Conservation (phyloP, 2,113 vertebrate species). For the Erythrocercus mccallii region DNA sequence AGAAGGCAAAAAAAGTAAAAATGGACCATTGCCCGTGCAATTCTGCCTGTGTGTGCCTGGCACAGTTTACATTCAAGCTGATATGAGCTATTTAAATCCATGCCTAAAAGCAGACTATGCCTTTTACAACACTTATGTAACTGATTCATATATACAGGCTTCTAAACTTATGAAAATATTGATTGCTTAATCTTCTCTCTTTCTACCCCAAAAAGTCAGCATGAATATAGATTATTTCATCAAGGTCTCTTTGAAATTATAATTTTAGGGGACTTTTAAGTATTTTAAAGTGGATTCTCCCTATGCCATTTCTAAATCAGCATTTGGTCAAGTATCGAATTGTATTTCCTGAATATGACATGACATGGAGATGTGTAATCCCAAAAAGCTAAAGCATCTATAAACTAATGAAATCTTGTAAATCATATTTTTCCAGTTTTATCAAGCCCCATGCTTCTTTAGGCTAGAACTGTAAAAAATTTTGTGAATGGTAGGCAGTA, state of each 20-base stretch:
- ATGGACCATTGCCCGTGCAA: accelerated
- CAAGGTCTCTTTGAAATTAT: not conserved
- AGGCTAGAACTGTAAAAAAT: not conserved
- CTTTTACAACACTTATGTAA: not conserved
- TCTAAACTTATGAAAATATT: not conserved
- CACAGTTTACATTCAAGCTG: not conserved
- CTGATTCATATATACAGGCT: not conserved
- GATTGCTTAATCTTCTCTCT: not conserved
- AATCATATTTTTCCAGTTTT: not conserved
- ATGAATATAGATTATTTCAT: not conserved
- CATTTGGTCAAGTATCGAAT: not conserved
- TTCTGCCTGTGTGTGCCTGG: not conserved
- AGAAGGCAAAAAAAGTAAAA: not conserved
- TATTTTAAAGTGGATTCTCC: not conserved
- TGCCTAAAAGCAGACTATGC: not conserved
- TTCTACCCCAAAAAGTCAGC: not conserved
- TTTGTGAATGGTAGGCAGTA: not conserved
- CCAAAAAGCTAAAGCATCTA: not conserved
- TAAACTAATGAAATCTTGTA: not conserved
- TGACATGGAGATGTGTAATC: not conserved
- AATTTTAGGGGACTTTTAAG: not conserved
- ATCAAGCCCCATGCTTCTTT: not conserved
- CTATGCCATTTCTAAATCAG: not conserved
- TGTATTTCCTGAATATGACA: not conserved
- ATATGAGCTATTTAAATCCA: not conserved